Conservation (phyloP, 2,888 invertebrate species). For the Leptinotarsa rubiginosa region DNA sequence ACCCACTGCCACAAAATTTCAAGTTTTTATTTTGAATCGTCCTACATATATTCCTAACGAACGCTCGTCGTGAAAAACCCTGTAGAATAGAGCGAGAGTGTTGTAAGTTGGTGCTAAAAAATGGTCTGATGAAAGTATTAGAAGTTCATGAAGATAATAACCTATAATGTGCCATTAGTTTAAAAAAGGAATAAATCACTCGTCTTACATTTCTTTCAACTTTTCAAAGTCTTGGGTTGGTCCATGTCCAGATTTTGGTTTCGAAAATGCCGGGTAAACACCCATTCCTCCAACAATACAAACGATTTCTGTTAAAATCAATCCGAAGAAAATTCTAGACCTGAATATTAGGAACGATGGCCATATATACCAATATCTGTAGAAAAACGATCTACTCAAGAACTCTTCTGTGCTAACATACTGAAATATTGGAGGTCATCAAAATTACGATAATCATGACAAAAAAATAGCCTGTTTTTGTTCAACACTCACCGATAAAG, state of each 20-base stretch:
- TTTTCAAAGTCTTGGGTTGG: constrained; percentile 80
- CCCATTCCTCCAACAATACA: constrained; percentile 93
- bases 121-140: too few species aligned
- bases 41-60: too few species aligned
- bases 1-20: too few species aligned
- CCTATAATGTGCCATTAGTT: not conserved
- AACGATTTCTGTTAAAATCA: constrained; percentile 92
- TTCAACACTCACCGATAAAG: constrained; percentile 74
- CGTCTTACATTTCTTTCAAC: constrained; percentile 63
- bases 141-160: too few species aligned
- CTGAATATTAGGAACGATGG: constrained; percentile 90
- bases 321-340: constrained; percentile 89
- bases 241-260: constrained; percentile 85
- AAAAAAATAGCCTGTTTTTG: constrained; percentile 1
- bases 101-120: too few species aligned
- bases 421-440: constrained; percentile 69
- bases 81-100: too few species aligned
- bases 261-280: constrained; percentile 83
- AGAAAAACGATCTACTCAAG: constrained; percentile 71
- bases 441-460: not conserved
- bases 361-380: constrained; percentile 87
- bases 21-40: too few species aligned
- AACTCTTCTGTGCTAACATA: constrained; percentile 85
- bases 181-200: not conserved
- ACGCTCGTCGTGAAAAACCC: too few species aligned